phyloP scores from a whole-genome alignment of 2,888 invertebrate genomes.

The Lacanobia wlatinum region DNA sequence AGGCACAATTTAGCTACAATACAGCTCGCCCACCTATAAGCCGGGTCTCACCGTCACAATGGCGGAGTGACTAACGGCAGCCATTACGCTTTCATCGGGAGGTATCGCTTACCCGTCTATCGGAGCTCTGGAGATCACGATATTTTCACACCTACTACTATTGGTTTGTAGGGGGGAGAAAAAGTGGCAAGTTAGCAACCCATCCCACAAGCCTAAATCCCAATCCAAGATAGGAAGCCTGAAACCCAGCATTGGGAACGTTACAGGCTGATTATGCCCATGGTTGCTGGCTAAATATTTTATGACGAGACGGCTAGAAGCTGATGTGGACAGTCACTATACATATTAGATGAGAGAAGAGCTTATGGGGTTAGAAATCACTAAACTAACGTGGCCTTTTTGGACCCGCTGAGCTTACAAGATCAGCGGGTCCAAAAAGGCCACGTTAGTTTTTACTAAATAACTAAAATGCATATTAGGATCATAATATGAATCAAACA shows the following conservation, averaged over 20 bases:
- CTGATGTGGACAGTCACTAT: neutral
- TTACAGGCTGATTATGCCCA: too few relatives aligned
- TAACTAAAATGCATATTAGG: too few relatives aligned
- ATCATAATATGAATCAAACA: too few relatives aligned
- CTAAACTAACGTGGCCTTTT: too few relatives aligned
- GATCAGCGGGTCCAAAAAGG: too few relatives aligned
- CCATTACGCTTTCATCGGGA: constrained; percentile 75
- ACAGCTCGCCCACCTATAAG: constrained; percentile 45
- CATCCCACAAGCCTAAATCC: too few relatives aligned
- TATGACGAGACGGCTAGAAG: neutral
- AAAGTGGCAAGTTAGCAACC: too few relatives aligned
- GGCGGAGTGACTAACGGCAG: constrained; percentile 71
- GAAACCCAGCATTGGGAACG: neutral
- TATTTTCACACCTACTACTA: constrained; percentile 54
- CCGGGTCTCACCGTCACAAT: constrained; percentile 63
- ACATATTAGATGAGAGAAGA: too few relatives aligned
- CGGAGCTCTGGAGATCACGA: constrained; percentile 55
- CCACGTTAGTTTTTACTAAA: too few relatives aligned
- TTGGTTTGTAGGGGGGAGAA: constrained; percentile 5
- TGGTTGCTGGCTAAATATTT: neutral
- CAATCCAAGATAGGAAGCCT: neutral
- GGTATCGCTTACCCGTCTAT: constrained; percentile 73
- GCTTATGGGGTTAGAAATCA: too few relatives aligned
- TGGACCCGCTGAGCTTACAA: too few relatives aligned
- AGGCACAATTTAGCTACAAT: constrained; percentile 52